Evolutionary conservation across 1,140 invertebrate species (phyloP).

Genomic region (Bombus balteatus): DNA sequence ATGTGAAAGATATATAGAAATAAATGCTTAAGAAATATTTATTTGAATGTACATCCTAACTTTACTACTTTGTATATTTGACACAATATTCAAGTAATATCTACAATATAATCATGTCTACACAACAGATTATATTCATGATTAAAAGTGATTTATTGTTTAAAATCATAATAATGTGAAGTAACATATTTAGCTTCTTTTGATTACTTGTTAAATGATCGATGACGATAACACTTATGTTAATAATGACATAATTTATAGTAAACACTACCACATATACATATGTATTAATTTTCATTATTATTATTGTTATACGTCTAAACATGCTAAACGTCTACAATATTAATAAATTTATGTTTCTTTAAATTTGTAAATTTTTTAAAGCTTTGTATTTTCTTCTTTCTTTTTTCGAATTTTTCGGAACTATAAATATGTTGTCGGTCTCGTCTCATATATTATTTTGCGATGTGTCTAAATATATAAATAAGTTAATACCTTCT

Average conservation of each 20-base stretch:
- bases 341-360: not conserved
- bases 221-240: not conserved
- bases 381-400: not conserved
- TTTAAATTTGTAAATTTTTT: not conserved
- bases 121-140: not conserved
- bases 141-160: too few relatives aligned
- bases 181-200: too few relatives aligned
- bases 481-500: not conserved
- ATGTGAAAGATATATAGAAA: slow-evolving; percentile 8
- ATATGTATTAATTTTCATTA: not conserved
- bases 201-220: not conserved
- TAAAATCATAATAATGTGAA: too few relatives aligned
- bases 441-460: not conserved
- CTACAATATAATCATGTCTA: not conserved
- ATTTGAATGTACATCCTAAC: not conserved
- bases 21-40: not conserved
- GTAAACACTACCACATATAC: not conserved
- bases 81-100: not conserved
- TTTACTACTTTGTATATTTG: not conserved
- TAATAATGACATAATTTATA: not conserved
- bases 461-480: not conserved
- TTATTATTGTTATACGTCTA: too few relatives aligned
- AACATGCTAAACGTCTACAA: not conserved
- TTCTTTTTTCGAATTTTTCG: not conserved
- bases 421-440: not conserved